phyloP scores from a whole-genome alignment of 2,888 invertebrate genomes.

The Sympetrum striolatum region DNA sequence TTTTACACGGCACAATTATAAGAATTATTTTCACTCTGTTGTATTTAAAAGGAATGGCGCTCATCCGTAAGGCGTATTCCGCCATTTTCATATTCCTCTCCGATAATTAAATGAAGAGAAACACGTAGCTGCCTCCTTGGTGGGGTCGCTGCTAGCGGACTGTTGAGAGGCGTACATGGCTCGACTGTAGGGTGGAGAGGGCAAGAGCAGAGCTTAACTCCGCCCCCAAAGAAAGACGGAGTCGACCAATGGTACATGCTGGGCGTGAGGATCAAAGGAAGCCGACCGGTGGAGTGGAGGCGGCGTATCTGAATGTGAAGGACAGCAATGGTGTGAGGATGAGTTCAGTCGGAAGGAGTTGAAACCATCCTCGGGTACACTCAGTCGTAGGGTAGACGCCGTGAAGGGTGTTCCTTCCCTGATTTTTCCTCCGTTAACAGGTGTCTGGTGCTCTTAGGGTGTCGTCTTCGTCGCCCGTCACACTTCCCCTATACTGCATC shows the following conservation, averaged over 20 bases:
- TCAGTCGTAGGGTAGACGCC: not conserved
- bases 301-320: not conserved
- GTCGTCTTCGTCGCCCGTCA: not conserved
- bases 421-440: not conserved
- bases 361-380: not conserved
- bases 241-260: not conserved
- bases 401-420: not conserved
- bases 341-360: not conserved
- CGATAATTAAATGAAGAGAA: too few relatives aligned
- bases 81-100: too few relatives aligned
- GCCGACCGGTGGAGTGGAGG: not conserved
- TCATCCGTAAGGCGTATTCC: too few relatives aligned
- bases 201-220: not conserved
- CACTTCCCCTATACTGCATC: not conserved
- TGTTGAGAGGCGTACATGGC: not conserved
- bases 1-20: too few relatives aligned
- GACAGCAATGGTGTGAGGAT: not conserved
- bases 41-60: too few relatives aligned
- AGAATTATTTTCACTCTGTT: too few relatives aligned
- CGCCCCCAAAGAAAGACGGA: constrained; percentile 1
- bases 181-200: not conserved
- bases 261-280: not conserved
- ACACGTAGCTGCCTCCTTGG: not conserved
- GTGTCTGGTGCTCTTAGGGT: not conserved
- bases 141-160: not conserved